A percentile compares a stretch with the other conserved stretches of the same genome.
These are phyloP conservation scores for Lycocerus yunnanus DNA, from an alignment of 2,888 invertebrate genomes.

Conservation along the genomic window DNA sequence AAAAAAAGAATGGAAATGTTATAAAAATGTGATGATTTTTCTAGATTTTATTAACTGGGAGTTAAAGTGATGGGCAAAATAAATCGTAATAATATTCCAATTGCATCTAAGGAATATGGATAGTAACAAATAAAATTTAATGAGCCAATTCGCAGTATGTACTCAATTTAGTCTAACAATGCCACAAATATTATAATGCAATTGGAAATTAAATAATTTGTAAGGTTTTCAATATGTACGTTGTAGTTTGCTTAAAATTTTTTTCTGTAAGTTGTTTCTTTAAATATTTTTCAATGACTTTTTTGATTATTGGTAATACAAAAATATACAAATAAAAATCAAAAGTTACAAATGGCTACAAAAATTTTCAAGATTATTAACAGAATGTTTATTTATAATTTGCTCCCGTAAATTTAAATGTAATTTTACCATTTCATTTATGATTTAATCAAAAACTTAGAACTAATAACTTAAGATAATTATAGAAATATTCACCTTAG, in stretches of 20 bases:
- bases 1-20: constrained; percentile 2
- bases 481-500: constrained; percentile 11
- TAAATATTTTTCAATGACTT: constrained; percentile 19
- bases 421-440: constrained; percentile 37
- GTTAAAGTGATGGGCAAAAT: background rate
- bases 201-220: constrained; percentile 24
- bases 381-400: constrained; percentile 34
- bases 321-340: constrained; percentile 38
- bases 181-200: constrained; percentile 17
- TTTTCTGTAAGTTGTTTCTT: constrained; percentile 32
- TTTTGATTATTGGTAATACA: constrained; percentile 46
- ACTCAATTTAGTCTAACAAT: background rate
- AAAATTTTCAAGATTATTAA: constrained; percentile 27
- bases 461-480: constrained; percentile 10
- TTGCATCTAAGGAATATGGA: constrained; percentile 8
- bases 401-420: constrained; percentile 28
- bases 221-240: constrained; percentile 49
- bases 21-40: constrained; percentile 1
- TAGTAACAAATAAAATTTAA: constrained; percentile 5
- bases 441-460: constrained; percentile 5
- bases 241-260: constrained; percentile 35
- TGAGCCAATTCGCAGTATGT: background rate
- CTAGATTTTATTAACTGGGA: background rate
- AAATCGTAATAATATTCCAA: constrained; percentile 16
- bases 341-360: constrained; percentile 35